Conservation (phyloP, 2,113 vertebrate genomes). For the Sebastes schlegelii region DNA sequence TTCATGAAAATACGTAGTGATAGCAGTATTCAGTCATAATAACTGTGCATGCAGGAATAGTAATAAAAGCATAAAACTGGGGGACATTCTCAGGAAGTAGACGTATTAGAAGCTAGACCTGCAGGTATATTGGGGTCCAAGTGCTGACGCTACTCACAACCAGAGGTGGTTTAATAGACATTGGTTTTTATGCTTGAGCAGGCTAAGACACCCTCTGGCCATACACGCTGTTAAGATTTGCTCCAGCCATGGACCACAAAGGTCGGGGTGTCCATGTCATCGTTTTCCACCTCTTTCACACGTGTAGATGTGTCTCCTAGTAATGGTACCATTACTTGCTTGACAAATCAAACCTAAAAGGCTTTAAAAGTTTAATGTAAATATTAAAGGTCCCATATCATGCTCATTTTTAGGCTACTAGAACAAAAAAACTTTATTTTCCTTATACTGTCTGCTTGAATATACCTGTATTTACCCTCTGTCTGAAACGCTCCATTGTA, state of each 20-base stretch:
- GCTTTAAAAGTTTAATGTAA: not conserved
- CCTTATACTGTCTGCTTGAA: too few species aligned
- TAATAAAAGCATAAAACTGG: not conserved
- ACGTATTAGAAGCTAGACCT: not conserved
- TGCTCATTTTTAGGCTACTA: too few species aligned
- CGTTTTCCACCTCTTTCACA: not conserved
- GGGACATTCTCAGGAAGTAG: not conserved
- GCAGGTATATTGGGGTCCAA: not conserved
- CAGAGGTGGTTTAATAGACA: not conserved
- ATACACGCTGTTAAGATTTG: too few species aligned
- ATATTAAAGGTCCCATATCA: too few species aligned
- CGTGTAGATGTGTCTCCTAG: not conserved
- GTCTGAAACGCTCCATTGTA: too few species aligned
- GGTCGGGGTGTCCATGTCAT: not conserved
- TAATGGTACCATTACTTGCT: too few species aligned
- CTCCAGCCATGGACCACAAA: not conserved
- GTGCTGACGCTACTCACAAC: not conserved
- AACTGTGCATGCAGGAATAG: not conserved
- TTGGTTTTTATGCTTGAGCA: not conserved
- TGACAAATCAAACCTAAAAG: not conserved
- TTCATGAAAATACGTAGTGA: conserved; percentile 2
- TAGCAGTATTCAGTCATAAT: conserved; percentile 7
- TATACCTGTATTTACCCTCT: too few species aligned
- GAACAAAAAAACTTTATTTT: too few species aligned
- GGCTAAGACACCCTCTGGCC: not conserved